Base-by-base conservation (phyloP, 2,797 vertebrate species). In the Sebastiscus albofasciatus region DNA sequence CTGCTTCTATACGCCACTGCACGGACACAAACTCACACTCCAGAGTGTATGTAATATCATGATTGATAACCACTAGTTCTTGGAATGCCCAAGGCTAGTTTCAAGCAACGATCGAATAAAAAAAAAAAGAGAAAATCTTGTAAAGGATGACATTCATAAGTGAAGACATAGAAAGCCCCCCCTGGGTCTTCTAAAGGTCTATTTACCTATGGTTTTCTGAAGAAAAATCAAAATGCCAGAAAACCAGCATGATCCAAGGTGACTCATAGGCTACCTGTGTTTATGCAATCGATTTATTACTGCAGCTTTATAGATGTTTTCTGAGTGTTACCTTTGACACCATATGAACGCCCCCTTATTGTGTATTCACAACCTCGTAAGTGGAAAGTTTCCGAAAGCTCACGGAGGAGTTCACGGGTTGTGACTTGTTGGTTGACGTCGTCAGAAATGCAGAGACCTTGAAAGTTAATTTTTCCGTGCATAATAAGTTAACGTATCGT, bases 21-120 rank as follows among this genome's bases (percentile, higher is more conserved):
- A 2, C 16, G 18, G 72, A 49, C 67, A 29, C 20, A 36, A 68
- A 58, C 27, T 61, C 46, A n/a, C 12, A 18, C 36, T 36, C 65
- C 62, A 73, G 13, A 16, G 6, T 46, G 42, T 46, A 4, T 64
- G 29, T 49, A 56, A 55, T 54, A 58, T 64, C 36, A 42, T 59
- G 29, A 84, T 24, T 78, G 39, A 81, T 72, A 61, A 69, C 49
- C 52, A 49, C 29, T 66, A 61, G 33, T 27, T 66, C 31, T 56
- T 42, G 13, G 11, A 6, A 27, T 12, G 54, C 42, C 24, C 5
- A 14, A 29, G 60, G 72, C n/a, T 29, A 14, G 24, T 18, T 62
- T 69, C n/a, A 65, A 60, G 29, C 62, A 65, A 7, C 3, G 7
- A 26, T 82, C 11, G 6, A 46, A 46, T 18, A 18, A 46, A 46